Base-by-base conservation (phyloP, 2,888 invertebrate genomes). In the Drosophila histrio region DNA sequence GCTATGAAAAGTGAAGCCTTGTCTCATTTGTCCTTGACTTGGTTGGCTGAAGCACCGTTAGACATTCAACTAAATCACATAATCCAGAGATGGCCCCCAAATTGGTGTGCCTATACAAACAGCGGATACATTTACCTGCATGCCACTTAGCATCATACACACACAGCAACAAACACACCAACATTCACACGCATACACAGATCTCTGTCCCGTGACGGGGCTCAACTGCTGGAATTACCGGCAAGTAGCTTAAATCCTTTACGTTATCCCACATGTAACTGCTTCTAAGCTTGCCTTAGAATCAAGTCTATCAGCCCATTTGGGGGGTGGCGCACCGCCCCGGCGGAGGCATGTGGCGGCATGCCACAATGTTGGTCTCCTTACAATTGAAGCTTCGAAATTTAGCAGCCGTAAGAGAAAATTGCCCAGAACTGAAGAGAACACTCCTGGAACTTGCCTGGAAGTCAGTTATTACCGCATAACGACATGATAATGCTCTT, bases 241-340 rank as follows among this genome's bases (percentile, higher is more conserved):
- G 83, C 83, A 83, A 86, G 87, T 86, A 76, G 83, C 87, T 86
- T 79, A 86, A 86, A 80, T 80, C 86, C 79, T 72, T 79, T 62
- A 82, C 86, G 61, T 75, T 86, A 86, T 72, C 76, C 83, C 86
- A 72, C 78, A 81, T 78, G 82, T 64, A 83, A 54, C 72, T 77
- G 74, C 41, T 67, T 36, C 58, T 77, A 67, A 78, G 73, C 78
- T 63, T 39, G 62, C 53, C 74, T 44, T 59, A 73, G 72, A 63
- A 59, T 53, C 50, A 24, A 44, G 44, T 50, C 41, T 46, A 57
- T 47, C 65, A 30, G 15, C 11, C 28, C 17, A 3, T 5, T 43
- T 13, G 17, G 7, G 30, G 13, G 21, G 30, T 9, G 15, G 19
- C 2, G 17, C 9, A 28, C 39, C 2, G 17, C 9, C 22, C 39